phyloP scores from a whole-genome alignment of 1,140 invertebrate species.

The Melitaea cinxia region DNA sequence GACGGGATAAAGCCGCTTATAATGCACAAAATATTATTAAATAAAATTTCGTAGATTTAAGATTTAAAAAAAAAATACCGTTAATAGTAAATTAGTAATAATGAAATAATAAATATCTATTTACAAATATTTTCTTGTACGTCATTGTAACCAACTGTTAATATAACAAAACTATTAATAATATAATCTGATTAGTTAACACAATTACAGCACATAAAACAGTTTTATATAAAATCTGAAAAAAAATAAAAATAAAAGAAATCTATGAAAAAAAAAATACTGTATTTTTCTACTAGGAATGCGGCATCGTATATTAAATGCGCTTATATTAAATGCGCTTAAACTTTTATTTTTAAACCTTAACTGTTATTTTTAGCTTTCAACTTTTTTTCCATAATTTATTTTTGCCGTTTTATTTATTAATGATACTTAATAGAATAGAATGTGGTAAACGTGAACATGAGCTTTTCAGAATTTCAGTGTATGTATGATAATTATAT shows the following conservation, averaged over 20 bases:
- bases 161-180: conserved; percentile 14
- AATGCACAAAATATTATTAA: conserved; percentile 59
- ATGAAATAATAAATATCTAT: conserved; percentile 24
- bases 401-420: background rate
- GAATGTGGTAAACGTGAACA: conserved; percentile 18
- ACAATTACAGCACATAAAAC: conserved; percentile 28
- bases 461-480: conserved; percentile 31
- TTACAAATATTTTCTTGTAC: conserved; percentile 36
- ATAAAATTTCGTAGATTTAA: conserved; percentile 34
- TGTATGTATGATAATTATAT: conserved; percentile 39
- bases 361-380: background rate
- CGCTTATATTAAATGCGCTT: background rate
- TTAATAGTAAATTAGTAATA: conserved; percentile 36
- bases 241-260: conserved; percentile 15
- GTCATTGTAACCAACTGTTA: conserved; percentile 26
- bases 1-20: conserved; percentile 55
- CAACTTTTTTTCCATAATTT: background rate
- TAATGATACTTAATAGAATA: conserved; percentile 11
- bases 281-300: conserved; percentile 44
- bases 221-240: conserved; percentile 29
- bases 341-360: background rate
- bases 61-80: conserved; percentile 34
- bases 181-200: conserved; percentile 23
- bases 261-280: conserved; percentile 17
- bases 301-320: conserved; percentile 22